Percentiles rank a stretch among this genome's conserved stretches.
Conservation (phyloP, 2,797 vertebrate genomes). For the Heliangelus exortis region DNA sequence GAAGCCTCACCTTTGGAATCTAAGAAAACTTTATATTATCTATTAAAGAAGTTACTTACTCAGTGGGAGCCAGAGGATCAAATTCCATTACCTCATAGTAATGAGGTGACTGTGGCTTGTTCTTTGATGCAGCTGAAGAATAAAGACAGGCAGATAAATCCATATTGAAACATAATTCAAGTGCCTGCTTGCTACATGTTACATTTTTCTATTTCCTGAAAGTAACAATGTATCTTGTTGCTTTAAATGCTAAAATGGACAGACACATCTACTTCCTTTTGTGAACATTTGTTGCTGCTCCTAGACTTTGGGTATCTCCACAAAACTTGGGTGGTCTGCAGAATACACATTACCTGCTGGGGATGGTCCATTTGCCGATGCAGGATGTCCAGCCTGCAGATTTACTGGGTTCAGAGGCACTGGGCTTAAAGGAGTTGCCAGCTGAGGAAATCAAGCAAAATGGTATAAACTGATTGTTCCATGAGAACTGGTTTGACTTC, state of each 20-base stretch:
- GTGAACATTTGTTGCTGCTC: neutral
- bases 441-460: slow-evolving; percentile 54
- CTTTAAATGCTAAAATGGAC: neutral
- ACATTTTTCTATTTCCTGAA: neutral
- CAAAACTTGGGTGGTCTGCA: neutral
- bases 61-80: slow-evolving; percentile 80
- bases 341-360: slow-evolving; percentile 55
- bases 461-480: neutral
- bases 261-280: neutral
- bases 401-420: slow-evolving; percentile 71
- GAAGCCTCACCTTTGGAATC: neutral
- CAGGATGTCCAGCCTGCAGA: neutral
- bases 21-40: neutral
- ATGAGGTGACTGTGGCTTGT: slow-evolving; percentile 63
- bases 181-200: neutral
- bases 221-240: neutral
- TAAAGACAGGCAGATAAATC: neutral
- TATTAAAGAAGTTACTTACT: slow-evolving; percentile 77
- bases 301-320: neutral
- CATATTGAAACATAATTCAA: neutral
- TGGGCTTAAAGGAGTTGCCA: slow-evolving; percentile 54
- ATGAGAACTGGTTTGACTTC: neutral
- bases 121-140: slow-evolving; percentile 64
- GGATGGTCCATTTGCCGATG: neutral
- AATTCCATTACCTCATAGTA: slow-evolving; percentile 83